Evolutionary conservation across 2,113 vertebrate species (phyloP).

Genomic region (Leptodactylus fuscus): DNA sequence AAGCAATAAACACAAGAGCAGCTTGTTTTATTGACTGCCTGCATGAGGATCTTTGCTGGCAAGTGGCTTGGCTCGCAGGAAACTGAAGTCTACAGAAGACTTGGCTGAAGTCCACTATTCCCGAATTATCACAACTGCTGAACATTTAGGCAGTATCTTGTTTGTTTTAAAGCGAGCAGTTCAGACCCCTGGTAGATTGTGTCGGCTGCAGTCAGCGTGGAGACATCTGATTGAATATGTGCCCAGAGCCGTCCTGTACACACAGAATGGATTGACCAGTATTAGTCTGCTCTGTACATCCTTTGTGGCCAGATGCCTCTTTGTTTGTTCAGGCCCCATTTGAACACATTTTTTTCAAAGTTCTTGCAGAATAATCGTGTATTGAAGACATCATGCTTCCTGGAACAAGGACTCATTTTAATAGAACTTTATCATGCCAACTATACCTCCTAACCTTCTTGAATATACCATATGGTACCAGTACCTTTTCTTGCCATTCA

Average conservation of each 20-base stretch:
- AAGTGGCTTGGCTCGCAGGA: constrained; percentile 17
- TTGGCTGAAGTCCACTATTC: constrained; percentile 40
- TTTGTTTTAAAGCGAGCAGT: background rate
- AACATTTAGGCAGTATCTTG: constrained; percentile 44
- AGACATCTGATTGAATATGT: constrained; percentile 55
- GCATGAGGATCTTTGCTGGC: constrained; percentile 6
- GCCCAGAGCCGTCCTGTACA: constrained; percentile 40
- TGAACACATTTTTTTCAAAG: constrained; percentile 18
- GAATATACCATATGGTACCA: background rate
- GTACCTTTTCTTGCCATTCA: background rate
- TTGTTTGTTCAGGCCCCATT: constrained; percentile 43
- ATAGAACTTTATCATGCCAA: background rate
- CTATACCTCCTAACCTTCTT: background rate
- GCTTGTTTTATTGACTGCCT: constrained; percentile 35
- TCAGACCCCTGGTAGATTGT: constrained; percentile 39
- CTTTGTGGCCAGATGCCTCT: constrained; percentile 3
- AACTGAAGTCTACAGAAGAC: constrained; percentile 25
- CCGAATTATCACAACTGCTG: constrained; percentile 38
- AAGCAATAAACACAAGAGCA: constrained; percentile 1
- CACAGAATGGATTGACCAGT: constrained; percentile 26
- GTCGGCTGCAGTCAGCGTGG: background rate
- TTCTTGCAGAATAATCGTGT: background rate
- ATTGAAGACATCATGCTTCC: constrained; percentile 16
- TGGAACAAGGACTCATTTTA: constrained; percentile 27
- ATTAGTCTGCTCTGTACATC: constrained; percentile 19